Conservation (phyloP, 1,140 invertebrate genomes). For the Thalassaphorura encarpata region DNA sequence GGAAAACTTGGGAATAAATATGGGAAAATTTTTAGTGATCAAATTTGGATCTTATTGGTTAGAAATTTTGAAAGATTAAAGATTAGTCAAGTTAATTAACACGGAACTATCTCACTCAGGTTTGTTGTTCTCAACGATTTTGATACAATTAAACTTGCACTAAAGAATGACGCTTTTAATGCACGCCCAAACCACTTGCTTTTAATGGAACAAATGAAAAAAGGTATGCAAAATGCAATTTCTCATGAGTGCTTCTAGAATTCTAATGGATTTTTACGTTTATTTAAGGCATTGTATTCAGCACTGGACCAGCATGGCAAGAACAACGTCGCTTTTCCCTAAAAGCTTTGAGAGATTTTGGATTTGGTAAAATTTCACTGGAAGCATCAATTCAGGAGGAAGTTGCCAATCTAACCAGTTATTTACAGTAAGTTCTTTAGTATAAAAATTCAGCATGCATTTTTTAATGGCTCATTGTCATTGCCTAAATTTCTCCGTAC, state of each 20-base stretch:
- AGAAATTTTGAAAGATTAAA: background rate
- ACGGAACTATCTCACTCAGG: constrained; percentile 1
- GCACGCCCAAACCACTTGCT: constrained; percentile 17
- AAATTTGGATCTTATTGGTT: constrained; percentile 12
- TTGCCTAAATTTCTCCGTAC: background rate
- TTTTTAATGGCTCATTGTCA: too few relatives aligned
- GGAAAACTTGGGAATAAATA: constrained; percentile 7
- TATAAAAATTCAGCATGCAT: too few relatives aligned
- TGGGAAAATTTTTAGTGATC: constrained; percentile 20
- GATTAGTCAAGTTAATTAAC: background rate
- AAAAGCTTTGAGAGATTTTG: constrained; percentile 21
- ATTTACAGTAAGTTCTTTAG: background rate
- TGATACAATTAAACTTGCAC: constrained; percentile 14
- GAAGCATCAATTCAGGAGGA: constrained; percentile 3
- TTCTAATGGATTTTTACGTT: background rate
- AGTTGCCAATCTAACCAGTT: background rate
- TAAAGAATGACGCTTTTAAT: constrained; percentile 18
- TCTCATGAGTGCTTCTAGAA: background rate
- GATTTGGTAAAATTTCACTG: constrained; percentile 23
- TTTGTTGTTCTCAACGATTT: constrained; percentile 23
- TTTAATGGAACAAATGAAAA: constrained; percentile 2
- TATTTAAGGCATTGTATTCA: constrained; percentile 16
- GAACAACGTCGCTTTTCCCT: constrained; percentile 21
- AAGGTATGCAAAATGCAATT: background rate
- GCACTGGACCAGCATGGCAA: background rate